A percentile compares a stretch with the other conserved stretches of the same genome.
These are phyloP conservation scores for Melanotaenia parkinsoni DNA, from an alignment of 2,797 vertebrate species.

Conservation along the genomic window DNA sequence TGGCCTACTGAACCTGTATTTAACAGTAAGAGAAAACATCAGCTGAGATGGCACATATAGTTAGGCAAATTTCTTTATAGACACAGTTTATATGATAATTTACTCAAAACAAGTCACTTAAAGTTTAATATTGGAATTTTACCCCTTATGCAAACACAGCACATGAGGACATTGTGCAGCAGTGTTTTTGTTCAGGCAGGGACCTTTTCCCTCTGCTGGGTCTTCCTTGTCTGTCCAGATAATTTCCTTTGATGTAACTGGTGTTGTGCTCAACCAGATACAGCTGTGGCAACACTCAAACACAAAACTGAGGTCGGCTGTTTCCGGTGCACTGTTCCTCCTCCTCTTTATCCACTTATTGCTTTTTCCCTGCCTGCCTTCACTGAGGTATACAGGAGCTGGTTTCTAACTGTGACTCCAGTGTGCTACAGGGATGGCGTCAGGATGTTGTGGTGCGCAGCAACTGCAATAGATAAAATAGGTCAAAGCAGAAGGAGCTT, in stretches of 20 bases:
- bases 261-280: constrained; percentile 63
- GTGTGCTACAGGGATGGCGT: constrained; percentile 49
- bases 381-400: constrained; percentile 21
- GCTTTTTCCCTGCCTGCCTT: constrained; percentile 29
- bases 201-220: constrained; percentile 29
- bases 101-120: background rate
- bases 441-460: constrained; percentile 29
- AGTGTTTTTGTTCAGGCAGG: constrained; percentile 36
- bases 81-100: background rate
- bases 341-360: constrained; percentile 34
- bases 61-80: background rate
- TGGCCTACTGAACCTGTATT: no score
- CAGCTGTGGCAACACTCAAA: constrained; percentile 76
- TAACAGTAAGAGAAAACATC: no score
- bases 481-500: constrained; percentile 18
- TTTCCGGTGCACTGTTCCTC: constrained; percentile 50
- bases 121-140: background rate
- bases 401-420: constrained; percentile 33
- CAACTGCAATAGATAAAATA: constrained; percentile 29
- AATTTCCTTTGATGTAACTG: constrained; percentile 54
- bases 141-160: background rate
- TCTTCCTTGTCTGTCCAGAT: constrained; percentile 41
- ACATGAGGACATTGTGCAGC: constrained; percentile 5
- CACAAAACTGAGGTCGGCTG: constrained; percentile 52
- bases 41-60: no score